Conservation (phyloP, 2,797 vertebrate genomes). For the Diceros bicornis region DNA sequence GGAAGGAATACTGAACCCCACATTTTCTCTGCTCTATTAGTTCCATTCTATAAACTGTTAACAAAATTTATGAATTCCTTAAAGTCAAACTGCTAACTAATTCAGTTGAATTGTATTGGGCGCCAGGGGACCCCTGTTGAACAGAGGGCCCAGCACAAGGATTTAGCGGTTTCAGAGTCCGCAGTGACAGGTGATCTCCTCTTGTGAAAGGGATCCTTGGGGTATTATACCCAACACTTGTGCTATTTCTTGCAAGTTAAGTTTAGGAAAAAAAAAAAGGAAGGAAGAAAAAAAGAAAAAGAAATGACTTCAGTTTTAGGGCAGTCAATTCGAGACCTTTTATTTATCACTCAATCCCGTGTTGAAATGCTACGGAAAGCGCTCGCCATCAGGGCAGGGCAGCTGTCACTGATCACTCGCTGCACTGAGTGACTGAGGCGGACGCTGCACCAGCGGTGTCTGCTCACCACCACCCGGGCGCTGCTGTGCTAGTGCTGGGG, state of each 20-base stretch:
- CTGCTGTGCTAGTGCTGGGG: not conserved
- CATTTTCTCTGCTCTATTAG: not conserved
- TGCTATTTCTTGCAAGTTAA: not conserved
- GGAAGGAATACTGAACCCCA: not conserved
- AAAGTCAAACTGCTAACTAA: not conserved
- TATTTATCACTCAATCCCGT: not conserved
- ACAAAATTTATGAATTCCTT: not conserved
- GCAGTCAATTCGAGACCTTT: not conserved
- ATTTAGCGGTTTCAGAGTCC: not conserved
- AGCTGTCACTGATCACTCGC: not conserved
- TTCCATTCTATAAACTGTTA: too few relatives aligned
- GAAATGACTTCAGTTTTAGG: not conserved
- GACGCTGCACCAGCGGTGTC: not conserved
- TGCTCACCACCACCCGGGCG: not conserved
- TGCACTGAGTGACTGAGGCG: not conserved
- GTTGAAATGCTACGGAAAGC: not conserved
- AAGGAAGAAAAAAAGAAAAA: not conserved
- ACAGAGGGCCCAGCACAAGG: too few relatives aligned
- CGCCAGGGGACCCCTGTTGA: too few relatives aligned
- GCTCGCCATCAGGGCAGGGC: fast-evolving
- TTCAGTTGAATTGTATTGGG: not conserved
- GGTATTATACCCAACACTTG: not conserved
- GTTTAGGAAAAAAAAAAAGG: not conserved
- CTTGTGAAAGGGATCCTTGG: not conserved
- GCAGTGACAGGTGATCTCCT: not conserved